Conservation (phyloP, 2,888 invertebrate species). For the Drosophila macrospina region DNA sequence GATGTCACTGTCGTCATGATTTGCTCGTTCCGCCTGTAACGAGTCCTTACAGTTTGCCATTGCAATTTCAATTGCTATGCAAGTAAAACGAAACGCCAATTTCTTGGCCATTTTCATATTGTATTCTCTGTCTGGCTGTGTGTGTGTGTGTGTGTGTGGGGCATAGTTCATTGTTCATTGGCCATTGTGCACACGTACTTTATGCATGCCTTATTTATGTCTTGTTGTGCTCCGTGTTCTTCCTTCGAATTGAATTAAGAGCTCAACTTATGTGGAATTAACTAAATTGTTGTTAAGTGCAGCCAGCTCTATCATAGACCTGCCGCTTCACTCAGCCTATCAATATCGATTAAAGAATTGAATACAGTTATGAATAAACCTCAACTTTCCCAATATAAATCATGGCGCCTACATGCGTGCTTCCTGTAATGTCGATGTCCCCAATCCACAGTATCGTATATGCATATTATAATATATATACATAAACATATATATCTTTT, state of each 20-base stretch:
- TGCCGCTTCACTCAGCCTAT: constrained; percentile 9
- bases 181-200: constrained; percentile 67
- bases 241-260: constrained; percentile 52
- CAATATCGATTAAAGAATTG: constrained; percentile 40
- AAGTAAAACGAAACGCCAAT: constrained; percentile 65
- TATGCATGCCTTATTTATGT: constrained; percentile 44
- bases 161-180: constrained; percentile 52
- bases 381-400: constrained; percentile 73
- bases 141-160: constrained; percentile 8
- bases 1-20: constrained; percentile 72
- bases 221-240: constrained; percentile 40
- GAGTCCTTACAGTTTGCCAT: constrained; percentile 30
- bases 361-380: constrained; percentile 39
- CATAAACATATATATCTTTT: constrained; percentile 27
- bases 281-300: constrained; percentile 63
- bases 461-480: background rate
- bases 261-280: constrained; percentile 57
- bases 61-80: constrained; percentile 66
- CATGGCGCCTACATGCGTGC: constrained; percentile 63
- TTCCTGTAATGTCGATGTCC: constrained; percentile 58
- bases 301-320: constrained; percentile 23
- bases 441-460: constrained; percentile 35
- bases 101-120: constrained; percentile 65
- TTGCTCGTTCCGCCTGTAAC: constrained; percentile 20
- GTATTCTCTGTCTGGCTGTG: constrained; percentile 40